A percentile compares a stretch with the other conserved stretches of the same genome.
Evolutionary conservation across 2,888 invertebrate species (phyloP).

Genomic region (Homarus gammarus): DNA sequence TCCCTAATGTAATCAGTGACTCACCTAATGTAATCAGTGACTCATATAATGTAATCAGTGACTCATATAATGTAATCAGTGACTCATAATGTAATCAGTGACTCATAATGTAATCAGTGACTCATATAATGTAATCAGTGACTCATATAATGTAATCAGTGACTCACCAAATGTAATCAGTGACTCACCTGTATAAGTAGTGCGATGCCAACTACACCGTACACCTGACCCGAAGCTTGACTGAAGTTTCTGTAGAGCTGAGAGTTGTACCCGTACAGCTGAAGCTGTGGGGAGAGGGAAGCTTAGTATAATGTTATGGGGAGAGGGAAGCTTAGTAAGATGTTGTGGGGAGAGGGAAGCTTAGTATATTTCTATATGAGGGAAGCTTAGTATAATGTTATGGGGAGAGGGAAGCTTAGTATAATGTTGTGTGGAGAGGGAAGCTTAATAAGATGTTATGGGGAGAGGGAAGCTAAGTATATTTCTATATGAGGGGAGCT

Average conservation of each 20-base stretch:
- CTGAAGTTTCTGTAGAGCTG: conserved; percentile 63
- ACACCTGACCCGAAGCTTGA: conserved; percentile 38
- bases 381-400: no score
- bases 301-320: conserved; percentile 76
- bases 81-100: neutral
- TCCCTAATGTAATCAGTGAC: no score
- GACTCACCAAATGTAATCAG: neutral
- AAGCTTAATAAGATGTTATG: no score
- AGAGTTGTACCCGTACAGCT: conserved; percentile 58
- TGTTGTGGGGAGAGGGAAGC: conserved; percentile 76
- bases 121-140: neutral
- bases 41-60: neutral
- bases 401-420: no score
- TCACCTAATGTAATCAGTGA: no score
- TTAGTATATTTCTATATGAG: no score
- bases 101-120: neutral
- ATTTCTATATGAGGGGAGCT: no score
- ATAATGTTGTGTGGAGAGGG: no score
- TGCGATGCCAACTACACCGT: conserved; percentile 57
- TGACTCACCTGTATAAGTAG: conserved; percentile 42
- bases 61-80: neutral
- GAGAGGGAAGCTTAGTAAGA: neutral
- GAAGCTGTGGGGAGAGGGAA: conserved; percentile 34
- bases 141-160: neutral
- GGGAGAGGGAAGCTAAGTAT: no score